Conservation (phyloP, 2,888 invertebrate genomes). For the Thymelicus lineola region DNA sequence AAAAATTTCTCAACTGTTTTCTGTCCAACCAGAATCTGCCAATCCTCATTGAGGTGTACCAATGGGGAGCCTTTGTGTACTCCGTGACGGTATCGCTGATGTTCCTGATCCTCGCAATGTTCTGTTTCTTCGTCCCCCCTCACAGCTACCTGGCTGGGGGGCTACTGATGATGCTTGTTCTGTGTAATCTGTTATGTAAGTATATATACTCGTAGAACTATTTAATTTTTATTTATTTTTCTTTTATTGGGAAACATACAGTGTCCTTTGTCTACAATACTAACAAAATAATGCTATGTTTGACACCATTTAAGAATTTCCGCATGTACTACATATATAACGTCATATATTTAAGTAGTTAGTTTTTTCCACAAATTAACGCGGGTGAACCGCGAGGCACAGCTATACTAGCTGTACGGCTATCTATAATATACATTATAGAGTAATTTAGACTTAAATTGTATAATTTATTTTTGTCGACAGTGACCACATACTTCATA, state of each 20-base stretch:
- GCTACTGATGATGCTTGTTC: conserved; percentile 51
- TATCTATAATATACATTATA: too few species aligned
- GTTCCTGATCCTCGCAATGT: conserved; percentile 55
- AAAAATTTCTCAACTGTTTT: background rate
- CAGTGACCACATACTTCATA: conserved; percentile 68
- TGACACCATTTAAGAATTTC: too few species aligned
- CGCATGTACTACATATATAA: too few species aligned
- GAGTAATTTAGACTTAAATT: background rate
- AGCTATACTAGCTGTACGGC: too few species aligned
- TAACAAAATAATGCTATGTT: too few species aligned
- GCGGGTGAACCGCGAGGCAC: too few species aligned
- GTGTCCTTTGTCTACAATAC: too few species aligned
- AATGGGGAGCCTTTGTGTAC: conserved; percentile 63
- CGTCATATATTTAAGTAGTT: too few species aligned
- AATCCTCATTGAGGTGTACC: conserved; percentile 64
- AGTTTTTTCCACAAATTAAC: too few species aligned
- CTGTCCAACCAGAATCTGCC: conserved; percentile 60
- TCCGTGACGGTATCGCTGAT: conserved; percentile 51
- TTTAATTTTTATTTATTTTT: too few species aligned
- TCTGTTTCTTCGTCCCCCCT: conserved; percentile 64
- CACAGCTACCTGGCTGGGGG: conserved; percentile 59
- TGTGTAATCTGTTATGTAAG: conserved; percentile 58
- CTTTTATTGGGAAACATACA: too few species aligned
- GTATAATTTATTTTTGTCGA: conserved; percentile 43
- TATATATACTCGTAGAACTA: too few species aligned